Evolutionary conservation across 2,797 vertebrate genomes (phyloP).

Genomic region (Xyrichtys novacula): DNA sequence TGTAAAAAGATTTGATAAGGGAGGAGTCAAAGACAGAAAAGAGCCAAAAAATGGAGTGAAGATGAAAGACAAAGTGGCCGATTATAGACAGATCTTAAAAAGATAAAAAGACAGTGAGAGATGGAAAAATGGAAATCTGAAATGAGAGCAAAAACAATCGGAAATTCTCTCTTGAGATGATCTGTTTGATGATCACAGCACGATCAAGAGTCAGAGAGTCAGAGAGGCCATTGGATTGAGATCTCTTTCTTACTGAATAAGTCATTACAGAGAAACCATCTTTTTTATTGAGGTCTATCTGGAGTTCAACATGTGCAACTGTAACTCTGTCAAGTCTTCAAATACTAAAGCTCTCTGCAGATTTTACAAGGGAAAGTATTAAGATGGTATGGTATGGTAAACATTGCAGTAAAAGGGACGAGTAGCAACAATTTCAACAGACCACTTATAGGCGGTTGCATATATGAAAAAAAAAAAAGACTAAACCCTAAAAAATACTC

Average conservation of each 20-base stretch:
- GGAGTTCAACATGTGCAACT: conserved; percentile 36
- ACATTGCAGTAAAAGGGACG: too few species aligned
- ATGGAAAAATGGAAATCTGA: conserved; percentile 19
- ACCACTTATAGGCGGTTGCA: too few species aligned
- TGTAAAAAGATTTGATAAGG: conserved; percentile 8
- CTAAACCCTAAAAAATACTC: too few species aligned
- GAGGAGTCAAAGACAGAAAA: conserved; percentile 2
- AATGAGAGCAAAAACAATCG: conserved; percentile 28
- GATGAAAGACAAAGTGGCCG: conserved; percentile 45
- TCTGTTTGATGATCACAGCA: conserved; percentile 39
- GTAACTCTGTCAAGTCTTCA: neutral
- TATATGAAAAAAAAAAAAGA: too few species aligned
- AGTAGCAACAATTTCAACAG: too few species aligned
- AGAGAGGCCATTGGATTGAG: conserved; percentile 1
- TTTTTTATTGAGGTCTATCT: conserved; percentile 8
- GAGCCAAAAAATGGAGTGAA: conserved; percentile 1
- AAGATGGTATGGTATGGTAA: too few species aligned
- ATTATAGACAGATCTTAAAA: conserved; percentile 30
- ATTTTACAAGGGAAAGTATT: neutral
- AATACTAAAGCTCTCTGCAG: neutral
- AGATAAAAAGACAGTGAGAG: conserved; percentile 3
- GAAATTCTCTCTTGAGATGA: conserved; percentile 31
- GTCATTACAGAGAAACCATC: conserved; percentile 7
- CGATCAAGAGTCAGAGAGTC: conserved; percentile 26
- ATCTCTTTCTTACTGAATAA: conserved; percentile 26